Base-by-base conservation (phyloP, 1,140 invertebrate genomes). In the Drosophila miranda region DNA sequence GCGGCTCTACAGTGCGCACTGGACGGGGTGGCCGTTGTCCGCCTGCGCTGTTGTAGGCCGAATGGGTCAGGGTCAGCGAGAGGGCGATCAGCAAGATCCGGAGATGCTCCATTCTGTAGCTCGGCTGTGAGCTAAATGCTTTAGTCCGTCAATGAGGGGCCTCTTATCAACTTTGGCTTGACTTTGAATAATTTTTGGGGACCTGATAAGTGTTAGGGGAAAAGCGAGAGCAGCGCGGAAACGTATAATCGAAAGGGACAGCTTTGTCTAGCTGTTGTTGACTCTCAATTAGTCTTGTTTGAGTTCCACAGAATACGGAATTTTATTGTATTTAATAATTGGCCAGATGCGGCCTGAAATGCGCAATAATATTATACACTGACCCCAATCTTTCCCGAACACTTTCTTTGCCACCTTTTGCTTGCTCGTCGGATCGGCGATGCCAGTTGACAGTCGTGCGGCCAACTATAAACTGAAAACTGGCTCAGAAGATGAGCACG, bases 391-490 rank as follows among this genome's bases (percentile, higher is more conserved):
- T 49, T 19, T 19, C 6, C 2, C 42, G 21, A 51, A 69, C 54
- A 70, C 67, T 70, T 70, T 70, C 67, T 70, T 70, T 46, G n/a
- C 16, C 45, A 46, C 3, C 45, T 46, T 21, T 46, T 13, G 11
- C 9, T 46, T 21, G 64, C 55, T 46, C 50, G 14, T 64, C 26
- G 11, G 55, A 4, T 28, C 54, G 21, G 21, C 38, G 23, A 46
- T 34, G 30, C 30, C 30, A 34, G 30, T 34, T 34, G 9, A 3
- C 30, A 3, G 9, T 34, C 9, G 30, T 34, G 30, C 30, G 30
- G 66, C 67, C 67, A 73, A 73, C 70, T 73, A 73, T 73, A 52
- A 48, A 73, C 70, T 73, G 34, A 73, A 68, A 73, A 73, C 70
- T 55, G 52, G 70, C 52, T 72, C 51, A 28, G 49, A 62, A 72